Percentiles rank a stretch among this genome's conserved stretches.
Evolutionary conservation across 2,113 vertebrate genomes (phyloP).

Genomic region (Forbesichthys papilliferus): DNA sequence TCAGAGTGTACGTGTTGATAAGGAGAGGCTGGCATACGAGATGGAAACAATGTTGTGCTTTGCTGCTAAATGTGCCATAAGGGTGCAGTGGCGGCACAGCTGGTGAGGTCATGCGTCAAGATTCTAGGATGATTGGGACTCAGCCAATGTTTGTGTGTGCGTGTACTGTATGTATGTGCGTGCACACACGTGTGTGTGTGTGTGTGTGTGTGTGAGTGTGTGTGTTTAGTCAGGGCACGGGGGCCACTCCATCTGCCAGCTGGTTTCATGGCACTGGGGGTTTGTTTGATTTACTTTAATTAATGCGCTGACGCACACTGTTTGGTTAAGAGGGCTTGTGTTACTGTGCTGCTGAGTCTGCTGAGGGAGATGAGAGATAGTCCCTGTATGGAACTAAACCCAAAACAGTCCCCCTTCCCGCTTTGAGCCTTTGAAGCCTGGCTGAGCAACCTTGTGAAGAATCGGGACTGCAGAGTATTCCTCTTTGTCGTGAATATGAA

Average conservation of each 20-base stretch:
- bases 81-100: conserved; percentile 23
- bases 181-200: neutral
- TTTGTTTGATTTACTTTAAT: conserved; percentile 67
- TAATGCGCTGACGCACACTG: conserved; percentile 51
- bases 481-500: neutral
- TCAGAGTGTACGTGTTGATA: neutral
- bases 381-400: neutral
- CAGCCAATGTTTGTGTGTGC: conserved; percentile 37
- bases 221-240: conserved; percentile 60
- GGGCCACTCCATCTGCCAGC: conserved; percentile 41
- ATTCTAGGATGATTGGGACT: conserved; percentile 53
- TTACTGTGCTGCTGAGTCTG: conserved; percentile 19
- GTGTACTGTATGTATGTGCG: neutral
- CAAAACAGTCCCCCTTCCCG: neutral
- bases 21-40: neutral
- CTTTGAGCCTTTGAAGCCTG: conserved; percentile 15
- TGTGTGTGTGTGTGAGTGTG: conserved; percentile 7
- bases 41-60: conserved; percentile 18
- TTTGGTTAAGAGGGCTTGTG: conserved; percentile 56
- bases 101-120: conserved; percentile 66
- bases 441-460: conserved; percentile 37
- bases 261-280: conserved; percentile 48
- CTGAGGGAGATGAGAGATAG: conserved; percentile 46
- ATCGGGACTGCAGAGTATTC: conserved; percentile 1
- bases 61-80: conserved; percentile 26